phyloP scores from a whole-genome alignment of 2,888 invertebrate species.

The Yponomeuta sedellus region DNA sequence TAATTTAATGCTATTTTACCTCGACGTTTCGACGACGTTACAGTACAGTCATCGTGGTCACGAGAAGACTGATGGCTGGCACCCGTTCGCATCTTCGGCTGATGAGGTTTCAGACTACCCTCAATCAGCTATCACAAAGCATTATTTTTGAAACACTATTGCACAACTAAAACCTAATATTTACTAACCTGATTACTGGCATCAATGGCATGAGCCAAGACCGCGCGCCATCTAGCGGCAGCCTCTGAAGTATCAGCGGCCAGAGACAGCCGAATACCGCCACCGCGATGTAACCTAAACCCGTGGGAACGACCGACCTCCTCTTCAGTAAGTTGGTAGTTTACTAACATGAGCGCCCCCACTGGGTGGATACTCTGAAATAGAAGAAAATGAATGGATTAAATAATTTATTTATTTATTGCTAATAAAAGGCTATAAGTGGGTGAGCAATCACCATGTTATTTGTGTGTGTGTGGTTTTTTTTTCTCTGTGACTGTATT shows the following conservation, averaged over 20 bases:
- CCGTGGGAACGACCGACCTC: constrained; percentile 81
- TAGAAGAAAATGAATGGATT: background rate
- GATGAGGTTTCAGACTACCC: too few relatives aligned
- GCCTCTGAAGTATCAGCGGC: constrained; percentile 87
- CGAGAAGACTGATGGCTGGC: too few relatives aligned
- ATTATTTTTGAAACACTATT: too few relatives aligned
- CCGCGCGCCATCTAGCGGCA: constrained; percentile 85
- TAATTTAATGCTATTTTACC: too few relatives aligned
- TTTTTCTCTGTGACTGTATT: too few relatives aligned
- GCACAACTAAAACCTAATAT: background rate
- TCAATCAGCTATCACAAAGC: too few relatives aligned
- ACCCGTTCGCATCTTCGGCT: too few relatives aligned
- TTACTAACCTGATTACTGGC: constrained; percentile 79
- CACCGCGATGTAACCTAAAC: constrained; percentile 82
- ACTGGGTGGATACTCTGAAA: constrained; percentile 89
- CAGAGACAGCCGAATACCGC: constrained; percentile 84
- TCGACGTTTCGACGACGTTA: too few relatives aligned
- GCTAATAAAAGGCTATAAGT: background rate
- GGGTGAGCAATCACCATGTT: too few relatives aligned
- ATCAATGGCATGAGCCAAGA: constrained; percentile 86
- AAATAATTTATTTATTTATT: background rate
- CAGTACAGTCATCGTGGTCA: too few relatives aligned
- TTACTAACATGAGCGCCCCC: constrained; percentile 90
- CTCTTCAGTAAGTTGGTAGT: constrained; percentile 84
- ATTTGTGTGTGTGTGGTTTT: too few relatives aligned